Evolutionary conservation across 2,113 vertebrate species (phyloP), one percentile per base, ranked within the genome.

Genomic region (Nipponia nippon): DNA sequence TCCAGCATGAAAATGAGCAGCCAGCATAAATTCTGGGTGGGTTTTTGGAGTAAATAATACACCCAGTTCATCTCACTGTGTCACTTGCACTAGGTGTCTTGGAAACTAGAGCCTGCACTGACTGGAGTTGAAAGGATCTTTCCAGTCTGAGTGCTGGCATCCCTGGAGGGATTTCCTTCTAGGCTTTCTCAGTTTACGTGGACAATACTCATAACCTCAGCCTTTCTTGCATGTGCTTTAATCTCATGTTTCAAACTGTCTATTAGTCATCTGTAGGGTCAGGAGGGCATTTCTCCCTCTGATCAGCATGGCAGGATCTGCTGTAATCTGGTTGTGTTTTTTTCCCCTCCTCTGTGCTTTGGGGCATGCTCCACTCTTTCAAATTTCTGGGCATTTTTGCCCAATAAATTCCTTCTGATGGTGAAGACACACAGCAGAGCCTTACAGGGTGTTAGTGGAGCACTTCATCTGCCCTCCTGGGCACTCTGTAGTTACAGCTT

Each of bases 161-260:
- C 70, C 82, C 75, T 71, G 42, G 50, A 80, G 59, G 82, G 50
- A 82, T 92, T 97, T 95, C 71, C 87, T 95, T 91, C 50, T 55
- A 38, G 62, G 42, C 46, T 69, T 96, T 95, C 84, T 94, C 34
- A 30, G n/a, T 73, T 96, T 89, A 93, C 71, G 84, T 91, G 91
- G n/a, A 55, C 53, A 50, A 63, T 30, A 30, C 30, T 72, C 32
- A 46, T 53, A 88, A 80, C 42, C 29, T 76, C 72, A 85, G 26
- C 16, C n/a, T 61, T 89, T 69, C 36, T 87, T 66, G 73, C 29
- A 40, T 6, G 11, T 70, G 66, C 20, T 77, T 95, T 87, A 55
- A 65, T 79, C 72, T 93, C 69, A 52, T 46, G 44, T 85, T 95
- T 93, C 87, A 85, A 23, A 30, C 38, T 82, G 26, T 17, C 50